phyloP scores from a whole-genome alignment of 1,140 invertebrate species.

The Dysdera silvatica region DNA sequence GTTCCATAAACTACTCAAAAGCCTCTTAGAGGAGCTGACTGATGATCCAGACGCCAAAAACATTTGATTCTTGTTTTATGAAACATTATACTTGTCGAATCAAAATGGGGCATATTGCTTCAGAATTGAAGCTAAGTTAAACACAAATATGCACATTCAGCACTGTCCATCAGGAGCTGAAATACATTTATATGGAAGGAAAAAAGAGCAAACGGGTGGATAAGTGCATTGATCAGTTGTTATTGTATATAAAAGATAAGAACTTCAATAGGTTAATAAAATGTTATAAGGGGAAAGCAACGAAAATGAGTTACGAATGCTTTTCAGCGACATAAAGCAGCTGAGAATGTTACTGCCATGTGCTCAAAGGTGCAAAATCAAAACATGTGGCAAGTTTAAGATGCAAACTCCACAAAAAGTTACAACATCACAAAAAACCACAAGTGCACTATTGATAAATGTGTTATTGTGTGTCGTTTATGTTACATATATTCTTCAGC shows the following conservation, averaged over 20 bases:
- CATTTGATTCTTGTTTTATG: slow-evolving; percentile 3
- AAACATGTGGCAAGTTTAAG: no score
- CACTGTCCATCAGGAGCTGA: neutral
- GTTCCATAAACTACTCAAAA: neutral
- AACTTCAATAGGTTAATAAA: neutral
- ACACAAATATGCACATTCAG: neutral
- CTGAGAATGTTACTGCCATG: no score
- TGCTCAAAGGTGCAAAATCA: no score
- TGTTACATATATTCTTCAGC: no score
- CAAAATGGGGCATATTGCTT: slow-evolving; percentile 2
- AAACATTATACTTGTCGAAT: neutral
- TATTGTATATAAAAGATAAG: neutral
- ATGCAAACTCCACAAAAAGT: no score
- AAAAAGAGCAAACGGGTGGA: neutral
- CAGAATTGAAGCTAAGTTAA: neutral
- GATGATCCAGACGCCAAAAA: neutral
- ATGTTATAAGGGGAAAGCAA: neutral
- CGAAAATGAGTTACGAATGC: no score
- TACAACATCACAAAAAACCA: no score
- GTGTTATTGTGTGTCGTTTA: no score
- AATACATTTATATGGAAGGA: neutral
- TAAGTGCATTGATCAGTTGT: neutral
- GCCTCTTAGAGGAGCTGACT: neutral
- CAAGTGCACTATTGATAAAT: no score
- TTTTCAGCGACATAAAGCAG: no score